Base-by-base conservation (phyloP, 2,113 vertebrate genomes). In the Dicrurus megarhynchus region DNA sequence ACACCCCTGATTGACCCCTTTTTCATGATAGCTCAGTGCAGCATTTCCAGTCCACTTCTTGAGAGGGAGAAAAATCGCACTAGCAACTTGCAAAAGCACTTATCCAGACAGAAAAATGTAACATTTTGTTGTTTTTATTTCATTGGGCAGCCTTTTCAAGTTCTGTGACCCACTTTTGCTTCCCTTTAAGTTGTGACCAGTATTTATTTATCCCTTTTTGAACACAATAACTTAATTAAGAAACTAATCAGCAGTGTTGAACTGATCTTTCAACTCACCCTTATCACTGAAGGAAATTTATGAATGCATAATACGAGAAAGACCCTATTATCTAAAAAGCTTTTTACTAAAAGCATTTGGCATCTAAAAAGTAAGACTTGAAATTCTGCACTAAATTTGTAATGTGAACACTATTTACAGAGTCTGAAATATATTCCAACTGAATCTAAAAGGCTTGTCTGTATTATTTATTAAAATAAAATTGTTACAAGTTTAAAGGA, bases 191-290 rank as follows among this genome's bases (percentile, higher is more conserved):
- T 49, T 79, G 59, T 57, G 84, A 68, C 55, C 16, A 9, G 32
- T 93, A 82, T 92, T 87, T 77, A 92, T 83, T 79, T 87, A 50
- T 67, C 59, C 56, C 9, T 56, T 82, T 94, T 93, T 32, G 84
- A 94, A 68, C 56, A 85, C 44, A 59, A 19, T 82, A n/a, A 92
- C 44, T 90, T 93, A 78, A 94, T 93, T 97, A 92, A 83, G 82
- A 90, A 89, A 64, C 47, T 95, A 59, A 91, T 80, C 92, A 91
- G 75, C 52, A 82, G 65, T 46, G 56, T 90, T 84, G 79, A 96
- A 89, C 35, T 94, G 60, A 94, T 93, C 76, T 93, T 93, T 75
- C 91, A 88, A 97, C 94, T 83, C 55, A 88, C 15, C 30, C n/a
- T 24, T 57, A 63, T 52, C 64, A 56, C 59, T 84, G 85, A 60